Conservation (phyloP, 2,888 invertebrate species). For the Monochamus alternatus region DNA sequence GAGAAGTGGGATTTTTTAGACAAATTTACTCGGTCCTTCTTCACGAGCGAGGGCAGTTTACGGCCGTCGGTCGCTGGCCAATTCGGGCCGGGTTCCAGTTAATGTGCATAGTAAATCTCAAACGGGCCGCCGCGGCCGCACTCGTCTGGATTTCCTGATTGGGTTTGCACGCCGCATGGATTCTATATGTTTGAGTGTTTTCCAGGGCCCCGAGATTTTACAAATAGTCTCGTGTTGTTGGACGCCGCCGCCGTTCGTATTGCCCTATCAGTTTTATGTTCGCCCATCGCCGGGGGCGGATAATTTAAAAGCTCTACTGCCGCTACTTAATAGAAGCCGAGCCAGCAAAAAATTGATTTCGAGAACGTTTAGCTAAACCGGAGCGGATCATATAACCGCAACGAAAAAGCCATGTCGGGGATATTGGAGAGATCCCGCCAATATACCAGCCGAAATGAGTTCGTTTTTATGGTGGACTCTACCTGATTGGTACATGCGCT, state of each 20-base stretch:
- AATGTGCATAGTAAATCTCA: conserved; percentile 56
- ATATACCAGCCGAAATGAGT: too few species aligned
- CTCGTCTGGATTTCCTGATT: conserved; percentile 58
- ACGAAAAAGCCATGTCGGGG: too few species aligned
- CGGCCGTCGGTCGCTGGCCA: not conserved
- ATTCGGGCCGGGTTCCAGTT: conserved; percentile 27
- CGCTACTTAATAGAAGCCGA: not conserved
- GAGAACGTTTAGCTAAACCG: not conserved
- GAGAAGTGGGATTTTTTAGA: too few species aligned
- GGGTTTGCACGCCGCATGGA: conserved; percentile 54
- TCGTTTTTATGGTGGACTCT: too few species aligned
- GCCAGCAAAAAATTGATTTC: not conserved
- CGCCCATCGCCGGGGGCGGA: not conserved
- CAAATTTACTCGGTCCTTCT: not conserved
- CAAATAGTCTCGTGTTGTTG: conserved; percentile 4
- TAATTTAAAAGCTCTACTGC: not conserved
- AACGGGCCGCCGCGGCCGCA: conserved; percentile 50
- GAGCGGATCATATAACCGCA: too few species aligned
- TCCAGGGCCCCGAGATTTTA: not conserved
- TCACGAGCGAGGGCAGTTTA: not conserved
- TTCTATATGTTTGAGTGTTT: conserved; percentile 51
- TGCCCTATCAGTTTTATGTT: not conserved
- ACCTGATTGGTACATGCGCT: too few species aligned
- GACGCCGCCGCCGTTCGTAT: not conserved
- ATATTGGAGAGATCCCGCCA: too few species aligned